phyloP scores from a whole-genome alignment of 2,113 vertebrate genomes.

The Xyliphius kryptos region DNA sequence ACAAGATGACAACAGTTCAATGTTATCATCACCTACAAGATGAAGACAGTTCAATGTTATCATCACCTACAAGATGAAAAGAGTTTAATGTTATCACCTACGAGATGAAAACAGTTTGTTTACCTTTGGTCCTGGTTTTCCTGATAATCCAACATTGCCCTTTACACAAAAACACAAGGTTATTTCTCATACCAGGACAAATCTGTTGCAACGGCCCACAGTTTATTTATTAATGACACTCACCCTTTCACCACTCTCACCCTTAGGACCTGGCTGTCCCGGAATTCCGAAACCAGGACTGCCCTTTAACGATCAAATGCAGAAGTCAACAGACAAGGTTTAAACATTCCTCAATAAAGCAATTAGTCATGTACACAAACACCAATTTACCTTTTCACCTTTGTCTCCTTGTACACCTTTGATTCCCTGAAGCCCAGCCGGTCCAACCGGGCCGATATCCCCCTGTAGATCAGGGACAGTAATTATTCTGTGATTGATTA shows the following conservation, averaged over 20 bases:
- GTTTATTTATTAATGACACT: too few species aligned
- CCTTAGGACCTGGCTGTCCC: conserved; percentile 75
- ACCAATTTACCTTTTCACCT: conserved; percentile 82
- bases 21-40: too few species aligned
- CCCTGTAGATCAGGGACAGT: conserved; percentile 66
- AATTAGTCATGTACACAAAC: too few species aligned
- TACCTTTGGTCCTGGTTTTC: conserved; percentile 82
- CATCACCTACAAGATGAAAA: too few species aligned
- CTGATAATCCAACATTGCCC: conserved; percentile 86
- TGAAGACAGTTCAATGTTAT: too few species aligned
- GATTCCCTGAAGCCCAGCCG: conserved; percentile 65
- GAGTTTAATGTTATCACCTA: too few species aligned
- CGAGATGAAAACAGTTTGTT: too few species aligned
- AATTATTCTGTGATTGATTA: too few species aligned
- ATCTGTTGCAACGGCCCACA: too few species aligned
- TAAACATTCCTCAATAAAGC: not conserved
- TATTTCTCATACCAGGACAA: too few species aligned
- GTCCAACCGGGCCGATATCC: conserved; percentile 68
- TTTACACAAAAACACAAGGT: conserved; percentile 51
- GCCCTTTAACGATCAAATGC: conserved; percentile 68
- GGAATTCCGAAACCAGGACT: conserved; percentile 82
- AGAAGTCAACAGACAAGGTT: not conserved
- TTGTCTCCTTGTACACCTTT: conserved; percentile 74
- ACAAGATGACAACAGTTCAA: too few species aligned
- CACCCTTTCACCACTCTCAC: conserved; percentile 80